A percentile compares a stretch with the other conserved stretches of the same genome.
Conservation (phyloP, 1,140 invertebrate species). For the Epicauta chinensis region DNA sequence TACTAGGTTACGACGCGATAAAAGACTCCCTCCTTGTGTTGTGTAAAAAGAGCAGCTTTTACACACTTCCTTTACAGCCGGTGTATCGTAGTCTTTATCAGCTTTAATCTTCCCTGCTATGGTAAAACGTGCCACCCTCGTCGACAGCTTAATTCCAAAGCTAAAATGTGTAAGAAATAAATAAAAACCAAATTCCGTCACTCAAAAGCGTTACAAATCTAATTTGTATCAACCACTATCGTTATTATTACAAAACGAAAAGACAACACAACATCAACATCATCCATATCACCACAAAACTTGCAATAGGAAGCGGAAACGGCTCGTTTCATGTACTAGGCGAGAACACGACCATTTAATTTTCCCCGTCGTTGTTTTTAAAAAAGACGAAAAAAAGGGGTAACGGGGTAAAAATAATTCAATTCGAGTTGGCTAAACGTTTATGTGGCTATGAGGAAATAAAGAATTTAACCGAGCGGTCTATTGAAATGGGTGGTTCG, state of each 20-base stretch:
- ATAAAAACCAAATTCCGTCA: no score
- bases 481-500: constrained; percentile 11
- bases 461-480: constrained; percentile 15
- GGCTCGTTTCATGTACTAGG: no score
- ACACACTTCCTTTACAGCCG: constrained; percentile 17
- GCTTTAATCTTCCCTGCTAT: constrained; percentile 9
- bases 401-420: constrained; percentile 10
- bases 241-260: no score
- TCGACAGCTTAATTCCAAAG: constrained; percentile 4
- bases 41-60: constrained; percentile 20
- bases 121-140: no score
- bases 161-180: no score
- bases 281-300: no score
- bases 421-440: constrained; percentile 10
- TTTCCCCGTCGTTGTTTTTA: constrained; percentile 1
- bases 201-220: no score
- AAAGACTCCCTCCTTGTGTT: constrained; percentile 16
- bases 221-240: no score
- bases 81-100: constrained; percentile 10
- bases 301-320: no score
- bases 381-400: neutral
- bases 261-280: no score
- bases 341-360: no score
- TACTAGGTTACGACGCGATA: constrained; percentile 28
- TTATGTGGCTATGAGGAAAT: constrained; percentile 11